Base-by-base conservation (phyloP, 2,888 invertebrate genomes). In the Limnephilus auricula region DNA sequence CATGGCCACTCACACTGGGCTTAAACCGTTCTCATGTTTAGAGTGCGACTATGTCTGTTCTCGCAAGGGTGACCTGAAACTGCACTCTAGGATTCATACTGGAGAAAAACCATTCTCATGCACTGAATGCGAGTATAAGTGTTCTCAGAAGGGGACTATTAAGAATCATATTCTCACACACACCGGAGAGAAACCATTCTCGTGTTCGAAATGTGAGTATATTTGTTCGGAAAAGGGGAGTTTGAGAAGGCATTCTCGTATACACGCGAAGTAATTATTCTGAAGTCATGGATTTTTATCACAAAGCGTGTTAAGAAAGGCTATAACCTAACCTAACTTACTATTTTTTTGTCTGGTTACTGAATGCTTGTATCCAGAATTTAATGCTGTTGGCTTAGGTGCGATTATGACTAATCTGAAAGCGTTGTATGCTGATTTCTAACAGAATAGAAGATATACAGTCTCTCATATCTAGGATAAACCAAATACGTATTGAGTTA, bases 231-330 rank as follows among this genome's bases (percentile, higher is more conserved):
- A 45, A 18, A 87, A 45, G 65, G 32, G 32, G 0, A 50, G 65
- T 87, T 87, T 87, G 18, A 87, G 50, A 10, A 65, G 87, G 30
- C 87, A 87, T 25, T 65, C 50, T 65, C 50, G 50, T 65, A 65
- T 65, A 65, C 50, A 65, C 25, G 18, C 37, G 32, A 85, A 15
- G n/a, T 3, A 85, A 85, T 6, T 32, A 85, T 13, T 45, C 45
- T 45, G 15, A 45, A 45, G 15, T 45, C 45, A 45, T 45, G 45
- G 45, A 2, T 45, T 13, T 45, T 45, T 45, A 15, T 45, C 45
- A 10, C 45, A 45, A 45, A 45, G 13, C 3, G 15, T 45, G 13
- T 45, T 45, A 15, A 45, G 45, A 45, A 13, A 45, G 45, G 45
- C 45, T 45, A 3, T 40, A 12, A 40, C 40, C 12, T 45, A 40